These are phyloP conservation scores for Serripes groenlandicus DNA, from an alignment of 2,888 invertebrate species.

Conservation along the genomic window DNA sequence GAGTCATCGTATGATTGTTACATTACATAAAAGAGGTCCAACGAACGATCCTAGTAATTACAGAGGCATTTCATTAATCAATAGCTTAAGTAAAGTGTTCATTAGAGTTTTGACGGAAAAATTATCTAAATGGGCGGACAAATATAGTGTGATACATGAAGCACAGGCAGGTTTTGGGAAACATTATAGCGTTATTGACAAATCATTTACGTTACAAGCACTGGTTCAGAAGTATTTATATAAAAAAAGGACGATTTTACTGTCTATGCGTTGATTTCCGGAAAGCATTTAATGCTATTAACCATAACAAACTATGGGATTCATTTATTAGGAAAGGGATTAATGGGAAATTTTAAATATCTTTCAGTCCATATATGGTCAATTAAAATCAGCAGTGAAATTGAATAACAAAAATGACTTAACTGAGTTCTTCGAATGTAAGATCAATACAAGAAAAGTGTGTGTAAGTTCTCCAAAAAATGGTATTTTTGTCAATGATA, in stretches of 20 bases:
- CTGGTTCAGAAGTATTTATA: no score
- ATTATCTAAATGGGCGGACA: no score
- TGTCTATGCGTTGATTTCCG: background rate
- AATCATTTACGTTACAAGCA: no score
- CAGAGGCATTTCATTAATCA: no score
- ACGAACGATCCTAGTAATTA: no score
- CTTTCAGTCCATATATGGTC: slow-evolving; percentile 8
- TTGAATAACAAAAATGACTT: background rate
- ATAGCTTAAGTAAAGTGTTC: no score
- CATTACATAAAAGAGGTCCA: no score
- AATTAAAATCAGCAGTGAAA: background rate
- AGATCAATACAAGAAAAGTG: slow-evolving; percentile 3
- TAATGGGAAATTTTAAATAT: slow-evolving; percentile 9
- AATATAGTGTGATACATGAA: no score
- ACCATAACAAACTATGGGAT: slow-evolving; percentile 2
- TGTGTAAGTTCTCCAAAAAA: slow-evolving; percentile 26
- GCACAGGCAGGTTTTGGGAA: no score
- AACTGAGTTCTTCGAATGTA: slow-evolving; percentile 13
- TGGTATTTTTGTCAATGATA: background rate
- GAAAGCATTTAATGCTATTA: slow-evolving; percentile 1
- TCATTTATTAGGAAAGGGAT: slow-evolving; percentile 4
- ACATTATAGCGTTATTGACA: background rate
- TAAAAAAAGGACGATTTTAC: slow-evolving; percentile 23
- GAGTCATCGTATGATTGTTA: no score
- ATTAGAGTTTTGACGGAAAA: no score